These are phyloP conservation scores for Apotomis betuletana DNA, from an alignment of 2,888 invertebrate species.

Conservation along the genomic window DNA sequence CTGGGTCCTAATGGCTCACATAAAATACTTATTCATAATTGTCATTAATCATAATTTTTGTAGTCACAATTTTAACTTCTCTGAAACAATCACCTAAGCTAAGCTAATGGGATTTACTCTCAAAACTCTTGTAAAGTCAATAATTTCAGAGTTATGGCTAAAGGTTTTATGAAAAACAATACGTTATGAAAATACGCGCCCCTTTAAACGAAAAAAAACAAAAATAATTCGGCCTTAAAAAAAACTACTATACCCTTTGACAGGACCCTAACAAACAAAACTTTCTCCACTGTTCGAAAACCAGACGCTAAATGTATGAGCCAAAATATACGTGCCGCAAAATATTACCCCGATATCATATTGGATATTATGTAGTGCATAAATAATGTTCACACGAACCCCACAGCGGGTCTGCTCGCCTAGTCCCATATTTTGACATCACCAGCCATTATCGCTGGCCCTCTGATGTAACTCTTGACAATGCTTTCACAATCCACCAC, in stretches of 20 bases:
- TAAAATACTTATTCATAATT: too few relatives aligned
- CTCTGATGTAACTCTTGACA: constrained; percentile 18
- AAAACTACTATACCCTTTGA: neutral
- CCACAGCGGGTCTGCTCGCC: constrained; percentile 10
- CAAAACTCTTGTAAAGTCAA: too few relatives aligned
- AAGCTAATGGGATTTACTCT: too few relatives aligned
- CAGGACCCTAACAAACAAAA: neutral
- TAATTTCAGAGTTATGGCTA: too few relatives aligned
- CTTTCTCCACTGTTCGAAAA: constrained; percentile 8
- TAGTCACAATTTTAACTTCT: too few relatives aligned
- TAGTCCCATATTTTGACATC: constrained; percentile 29
- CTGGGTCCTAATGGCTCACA: too few relatives aligned
- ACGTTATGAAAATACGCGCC: too few relatives aligned
- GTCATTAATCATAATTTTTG: too few relatives aligned
- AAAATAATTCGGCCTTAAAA: too few relatives aligned
- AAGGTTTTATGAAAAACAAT: too few relatives aligned
- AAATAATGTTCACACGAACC: constrained; percentile 24
- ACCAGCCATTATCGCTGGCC: constrained; percentile 15
- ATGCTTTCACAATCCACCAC: constrained; percentile 5
- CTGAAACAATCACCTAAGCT: too few relatives aligned
- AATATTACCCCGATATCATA: constrained; percentile 21
- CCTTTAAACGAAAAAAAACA: too few relatives aligned
- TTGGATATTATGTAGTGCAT: constrained; percentile 33
- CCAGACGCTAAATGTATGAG: neutral
- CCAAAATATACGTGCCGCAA: neutral